Percentiles rank a stretch among this genome's conserved stretches.
Evolutionary conservation across 2,797 vertebrate genomes (phyloP).

Genomic region (Parambassis ranga): DNA sequence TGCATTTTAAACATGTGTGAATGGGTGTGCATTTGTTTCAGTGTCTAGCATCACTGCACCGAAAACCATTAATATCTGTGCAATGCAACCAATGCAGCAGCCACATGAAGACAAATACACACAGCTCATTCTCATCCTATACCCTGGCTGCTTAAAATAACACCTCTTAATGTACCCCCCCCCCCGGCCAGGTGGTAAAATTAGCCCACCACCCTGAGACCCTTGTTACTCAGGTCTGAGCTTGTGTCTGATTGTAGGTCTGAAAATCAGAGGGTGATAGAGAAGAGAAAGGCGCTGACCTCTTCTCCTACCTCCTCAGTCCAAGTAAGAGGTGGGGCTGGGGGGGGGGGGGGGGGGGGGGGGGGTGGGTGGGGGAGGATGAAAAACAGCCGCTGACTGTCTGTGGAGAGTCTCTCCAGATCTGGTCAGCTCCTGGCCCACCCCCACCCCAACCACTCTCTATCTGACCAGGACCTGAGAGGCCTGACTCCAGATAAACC

Average conservation of each 20-base stretch:
- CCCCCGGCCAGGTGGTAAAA: slow-evolving; percentile 43
- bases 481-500: slow-evolving; percentile 66
- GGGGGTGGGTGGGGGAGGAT: slow-evolving; percentile 2
- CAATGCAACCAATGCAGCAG: neutral
- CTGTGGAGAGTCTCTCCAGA: slow-evolving; percentile 39
- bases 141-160: slow-evolving; percentile 57
- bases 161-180: slow-evolving; percentile 31
- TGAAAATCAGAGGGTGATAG: neutral
- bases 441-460: too few species aligned
- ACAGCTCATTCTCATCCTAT: slow-evolving; percentile 28
- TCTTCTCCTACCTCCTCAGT: neutral
- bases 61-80: slow-evolving; percentile 35
- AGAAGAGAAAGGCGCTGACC: neutral
- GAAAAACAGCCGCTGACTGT: slow-evolving; percentile 23
- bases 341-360: neutral
- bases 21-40: neutral
- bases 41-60: slow-evolving; percentile 12
- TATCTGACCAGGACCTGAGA: slow-evolving; percentile 50
- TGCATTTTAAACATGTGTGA: neutral
- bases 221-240: slow-evolving; percentile 4
- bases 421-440: slow-evolving; percentile 11
- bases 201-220: slow-evolving; percentile 47
- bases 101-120: slow-evolving; percentile 18
- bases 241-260: neutral
- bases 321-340: neutral